Conservation (phyloP, 2,113 vertebrate species). For the Lophotis ruficrista region DNA sequence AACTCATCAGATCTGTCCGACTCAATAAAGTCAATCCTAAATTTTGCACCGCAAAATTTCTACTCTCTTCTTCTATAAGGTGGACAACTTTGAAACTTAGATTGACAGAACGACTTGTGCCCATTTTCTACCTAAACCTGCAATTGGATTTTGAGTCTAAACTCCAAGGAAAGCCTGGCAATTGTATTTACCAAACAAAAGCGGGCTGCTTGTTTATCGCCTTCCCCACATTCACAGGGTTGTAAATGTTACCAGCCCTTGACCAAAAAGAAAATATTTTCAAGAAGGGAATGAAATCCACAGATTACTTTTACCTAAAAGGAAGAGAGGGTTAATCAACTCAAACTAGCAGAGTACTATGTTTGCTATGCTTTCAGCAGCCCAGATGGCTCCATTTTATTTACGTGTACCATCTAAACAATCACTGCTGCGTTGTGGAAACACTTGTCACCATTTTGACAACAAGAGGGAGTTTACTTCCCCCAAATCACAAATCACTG, state of each 20-base stretch:
- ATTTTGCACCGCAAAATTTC: neutral
- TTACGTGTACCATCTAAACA: neutral
- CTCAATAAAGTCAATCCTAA: neutral
- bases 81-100: neutral
- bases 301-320: neutral
- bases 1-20: neutral
- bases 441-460: neutral
- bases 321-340: neutral
- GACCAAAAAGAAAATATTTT: neutral
- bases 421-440: neutral
- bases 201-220: fast-evolving
- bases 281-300: neutral
- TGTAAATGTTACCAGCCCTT: neutral
- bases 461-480: neutral
- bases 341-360: neutral
- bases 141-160: neutral
- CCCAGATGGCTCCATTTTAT: neutral
- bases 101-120: neutral
- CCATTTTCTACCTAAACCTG: neutral
- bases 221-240: neutral
- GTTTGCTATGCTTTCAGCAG: neutral
- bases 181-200: neutral
- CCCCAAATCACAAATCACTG: neutral
- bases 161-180: neutral
- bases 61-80: neutral